Conservation (phyloP, 2,113 vertebrate genomes). For the Sebastes fasciatus region DNA sequence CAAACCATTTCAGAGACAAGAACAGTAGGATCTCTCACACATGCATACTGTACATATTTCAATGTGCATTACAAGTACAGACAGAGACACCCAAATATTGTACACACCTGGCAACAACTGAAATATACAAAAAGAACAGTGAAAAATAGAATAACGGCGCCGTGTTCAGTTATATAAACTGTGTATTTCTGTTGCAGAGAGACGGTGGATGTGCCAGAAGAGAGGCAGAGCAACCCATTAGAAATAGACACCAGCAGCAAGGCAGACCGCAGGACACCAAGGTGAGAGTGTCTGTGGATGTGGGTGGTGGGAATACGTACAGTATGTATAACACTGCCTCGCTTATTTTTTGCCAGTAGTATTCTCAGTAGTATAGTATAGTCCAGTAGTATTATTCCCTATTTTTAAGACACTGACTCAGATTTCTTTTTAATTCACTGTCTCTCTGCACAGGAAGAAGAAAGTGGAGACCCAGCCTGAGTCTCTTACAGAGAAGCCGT, state of each 20-base stretch:
- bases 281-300: conserved; percentile 43
- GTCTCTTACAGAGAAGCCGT: conserved; percentile 29
- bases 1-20: background rate
- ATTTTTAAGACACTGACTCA: background rate
- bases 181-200: conserved; percentile 57
- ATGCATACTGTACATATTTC: background rate
- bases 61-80: background rate
- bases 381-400: background rate
- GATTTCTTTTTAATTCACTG: background rate
- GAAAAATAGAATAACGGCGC: background rate
- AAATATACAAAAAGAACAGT: background rate
- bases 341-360: background rate
- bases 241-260: conserved; percentile 37
- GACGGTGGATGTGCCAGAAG: conserved; percentile 46
- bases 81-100: background rate
- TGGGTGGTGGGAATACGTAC: background rate
- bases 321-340: background rate
- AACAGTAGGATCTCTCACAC: background rate
- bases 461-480: conserved; percentile 50
- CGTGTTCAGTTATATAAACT: conserved; percentile 74
- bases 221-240: conserved; percentile 40
- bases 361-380: no score
- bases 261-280: conserved; percentile 48
- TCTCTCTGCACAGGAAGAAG: conserved; percentile 58
- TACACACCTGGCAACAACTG: background rate